Evolutionary conservation across 2,113 vertebrate species (phyloP), one percentile per base, ranked within the genome.

Genomic region (Ictidomys tridecemlineatus): DNA sequence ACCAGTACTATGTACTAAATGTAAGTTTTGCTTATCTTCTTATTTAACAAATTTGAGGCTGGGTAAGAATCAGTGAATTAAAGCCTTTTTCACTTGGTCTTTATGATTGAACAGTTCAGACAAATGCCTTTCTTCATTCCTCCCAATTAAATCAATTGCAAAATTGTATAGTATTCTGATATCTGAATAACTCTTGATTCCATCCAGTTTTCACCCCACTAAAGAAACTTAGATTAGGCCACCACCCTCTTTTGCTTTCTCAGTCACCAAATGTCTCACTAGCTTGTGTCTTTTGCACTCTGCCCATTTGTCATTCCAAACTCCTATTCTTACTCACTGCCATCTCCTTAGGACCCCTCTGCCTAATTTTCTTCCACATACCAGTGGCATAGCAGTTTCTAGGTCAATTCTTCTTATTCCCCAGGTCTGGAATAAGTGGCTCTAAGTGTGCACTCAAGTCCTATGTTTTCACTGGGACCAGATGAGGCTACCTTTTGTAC

Each of bases 391-490:
- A 56, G 26, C 42, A 65, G 22, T 37, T 76, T 56, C 45, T 34
- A n/a, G 13, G 20, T 8, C 24, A 65, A 48, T 20, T 39, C n/a
- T 37, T 80, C 65, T n/a, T 30, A 61, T 26, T 20, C 13, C 13
- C 6, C 7, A 61, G 28, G n/a, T 92, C 74, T 48, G 6, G 28
- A 79, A 42, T 8, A 65, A 76, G 8, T 11, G 18, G 53, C 61
- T 39, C 34, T 45, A 53, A 51, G 37, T 5, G 53, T 77, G 22
- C 48, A 26, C n/a, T 53, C 8, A 91, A 22, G 26, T 9, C 12
- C 22, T 3, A 9, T 3, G 4, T 22, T 42, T 58, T 37, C 37
- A 0, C 0, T 4, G 53, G 8, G 37, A 65, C 24, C 7, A 3
- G 10, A 32, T 1, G 28, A 51, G 22, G 32, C 14, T 48, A 1